Conservation (phyloP, 2,113 vertebrate species). For the Macquaria australasica region DNA sequence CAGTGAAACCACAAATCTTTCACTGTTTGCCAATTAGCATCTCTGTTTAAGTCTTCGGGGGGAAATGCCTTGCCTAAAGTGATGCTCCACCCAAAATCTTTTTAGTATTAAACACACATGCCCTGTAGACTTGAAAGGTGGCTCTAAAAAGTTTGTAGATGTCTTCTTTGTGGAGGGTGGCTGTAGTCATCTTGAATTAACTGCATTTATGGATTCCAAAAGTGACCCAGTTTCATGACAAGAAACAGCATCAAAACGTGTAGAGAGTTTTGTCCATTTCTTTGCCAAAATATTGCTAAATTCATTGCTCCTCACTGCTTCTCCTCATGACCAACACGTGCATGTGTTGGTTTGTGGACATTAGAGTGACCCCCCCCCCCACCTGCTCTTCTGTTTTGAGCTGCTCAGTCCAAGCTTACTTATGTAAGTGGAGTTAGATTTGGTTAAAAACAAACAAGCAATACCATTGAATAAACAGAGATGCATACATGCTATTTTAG, state of each 20-base stretch:
- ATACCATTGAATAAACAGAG: not conserved
- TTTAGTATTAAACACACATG: slow-evolving; percentile 21
- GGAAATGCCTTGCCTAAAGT: slow-evolving; percentile 21
- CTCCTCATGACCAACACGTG: not conserved
- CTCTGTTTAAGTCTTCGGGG: slow-evolving; percentile 47
- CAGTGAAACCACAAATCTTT: slow-evolving; percentile 57
- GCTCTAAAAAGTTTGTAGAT: slow-evolving; percentile 3
- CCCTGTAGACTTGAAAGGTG: slow-evolving; percentile 2
- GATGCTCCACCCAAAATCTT: slow-evolving; percentile 29
- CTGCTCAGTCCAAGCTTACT: not conserved
- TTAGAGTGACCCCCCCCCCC: not conserved
- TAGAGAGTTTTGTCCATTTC: not conserved
- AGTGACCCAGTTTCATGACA: not conserved
- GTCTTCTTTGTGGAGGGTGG: not conserved
- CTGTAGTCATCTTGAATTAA: not conserved
- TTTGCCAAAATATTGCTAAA: not conserved
- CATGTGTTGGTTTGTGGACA: not conserved
- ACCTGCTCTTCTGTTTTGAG: not conserved
- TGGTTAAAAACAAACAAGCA: not conserved
- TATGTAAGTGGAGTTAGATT: not conserved
- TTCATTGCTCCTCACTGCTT: not conserved
- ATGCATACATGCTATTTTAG: not conserved
- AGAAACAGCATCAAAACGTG: not conserved
- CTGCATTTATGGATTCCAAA: not conserved
- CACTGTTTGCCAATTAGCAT: slow-evolving; percentile 68